These are phyloP conservation scores for Zonotrichia leucophrys DNA, from an alignment of 2,113 vertebrate genomes.

Conservation along the genomic window DNA sequence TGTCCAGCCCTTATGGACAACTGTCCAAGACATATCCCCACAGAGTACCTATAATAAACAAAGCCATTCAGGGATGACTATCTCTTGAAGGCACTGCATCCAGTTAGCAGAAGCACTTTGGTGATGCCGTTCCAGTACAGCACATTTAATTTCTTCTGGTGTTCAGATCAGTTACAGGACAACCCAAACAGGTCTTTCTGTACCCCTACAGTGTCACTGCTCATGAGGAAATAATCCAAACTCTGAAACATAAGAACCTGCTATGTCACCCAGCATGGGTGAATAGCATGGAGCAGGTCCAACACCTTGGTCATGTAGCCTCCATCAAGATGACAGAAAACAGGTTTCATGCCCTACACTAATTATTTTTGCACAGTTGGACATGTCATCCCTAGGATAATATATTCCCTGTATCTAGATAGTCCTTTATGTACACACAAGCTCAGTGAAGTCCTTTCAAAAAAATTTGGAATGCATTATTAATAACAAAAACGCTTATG, in stretches of 20 bases:
- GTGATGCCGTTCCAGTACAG: background rate
- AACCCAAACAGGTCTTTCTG: background rate
- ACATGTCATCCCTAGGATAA: background rate
- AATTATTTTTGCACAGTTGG: constrained; percentile 21
- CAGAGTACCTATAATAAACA: background rate
- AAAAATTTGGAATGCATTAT: background rate
- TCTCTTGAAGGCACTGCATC: background rate
- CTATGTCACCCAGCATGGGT: background rate
- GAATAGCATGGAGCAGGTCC: background rate
- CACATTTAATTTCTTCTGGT: background rate
- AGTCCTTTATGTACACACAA: background rate
- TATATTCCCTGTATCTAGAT: background rate
- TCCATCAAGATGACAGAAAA: background rate
- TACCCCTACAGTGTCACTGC: background rate
- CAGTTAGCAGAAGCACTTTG: background rate
- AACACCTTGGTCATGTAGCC: background rate
- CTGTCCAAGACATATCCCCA: background rate
- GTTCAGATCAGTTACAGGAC: background rate
- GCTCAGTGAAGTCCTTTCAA: background rate
- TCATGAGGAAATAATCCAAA: background rate
- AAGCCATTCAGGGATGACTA: background rate
- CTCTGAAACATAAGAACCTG: background rate
- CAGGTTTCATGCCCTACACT: background rate
- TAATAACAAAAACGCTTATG: background rate
- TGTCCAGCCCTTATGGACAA: background rate